A percentile compares a stretch with the other conserved stretches of the same genome.
These are phyloP conservation scores for Myathropa florea DNA, from an alignment of 2,888 invertebrate genomes.

Conservation along the genomic window DNA sequence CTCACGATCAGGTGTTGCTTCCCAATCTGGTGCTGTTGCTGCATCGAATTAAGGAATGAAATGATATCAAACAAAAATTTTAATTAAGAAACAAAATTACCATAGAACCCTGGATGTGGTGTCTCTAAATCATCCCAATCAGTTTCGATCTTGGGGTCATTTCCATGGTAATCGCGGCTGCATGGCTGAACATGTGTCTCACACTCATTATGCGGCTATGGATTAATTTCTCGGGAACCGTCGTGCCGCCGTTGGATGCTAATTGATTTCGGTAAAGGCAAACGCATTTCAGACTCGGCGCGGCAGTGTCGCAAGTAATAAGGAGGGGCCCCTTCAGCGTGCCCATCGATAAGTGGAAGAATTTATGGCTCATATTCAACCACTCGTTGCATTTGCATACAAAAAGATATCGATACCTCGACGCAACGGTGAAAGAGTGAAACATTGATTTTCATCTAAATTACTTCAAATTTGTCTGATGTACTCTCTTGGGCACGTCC, in stretches of 20 bases:
- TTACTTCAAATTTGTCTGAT: constrained; percentile 1
- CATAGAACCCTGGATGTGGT: constrained; percentile 45
- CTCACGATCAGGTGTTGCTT: constrained; percentile 28
- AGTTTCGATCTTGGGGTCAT: constrained; percentile 53
- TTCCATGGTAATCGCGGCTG: constrained; percentile 59
- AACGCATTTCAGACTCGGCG: constrained; percentile 64
- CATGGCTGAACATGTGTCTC: constrained; percentile 61
- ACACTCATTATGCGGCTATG: constrained; percentile 60
- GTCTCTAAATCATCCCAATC: constrained; percentile 63
- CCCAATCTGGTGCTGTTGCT: neutral
- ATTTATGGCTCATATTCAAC: constrained; percentile 44
- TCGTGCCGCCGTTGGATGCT: constrained; percentile 60
- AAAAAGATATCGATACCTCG: neutral
- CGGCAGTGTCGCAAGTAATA: constrained; percentile 21
- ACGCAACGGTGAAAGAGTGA: neutral
- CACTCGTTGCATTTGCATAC: neutral
- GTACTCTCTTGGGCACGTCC: constrained; percentile 10
- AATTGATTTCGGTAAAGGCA: constrained; percentile 60
- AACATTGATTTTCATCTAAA: constrained; percentile 10
- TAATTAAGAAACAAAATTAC: constrained; percentile 68
- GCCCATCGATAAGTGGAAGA: constrained; percentile 46
- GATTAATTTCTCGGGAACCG: constrained; percentile 51
- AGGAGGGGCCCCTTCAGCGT: constrained; percentile 1
- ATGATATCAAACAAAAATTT: constrained; percentile 14
- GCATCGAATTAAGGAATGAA: constrained; percentile 32